Base-by-base conservation (phyloP, 2,888 invertebrate genomes). In the Rhagonycha lutea region DNA sequence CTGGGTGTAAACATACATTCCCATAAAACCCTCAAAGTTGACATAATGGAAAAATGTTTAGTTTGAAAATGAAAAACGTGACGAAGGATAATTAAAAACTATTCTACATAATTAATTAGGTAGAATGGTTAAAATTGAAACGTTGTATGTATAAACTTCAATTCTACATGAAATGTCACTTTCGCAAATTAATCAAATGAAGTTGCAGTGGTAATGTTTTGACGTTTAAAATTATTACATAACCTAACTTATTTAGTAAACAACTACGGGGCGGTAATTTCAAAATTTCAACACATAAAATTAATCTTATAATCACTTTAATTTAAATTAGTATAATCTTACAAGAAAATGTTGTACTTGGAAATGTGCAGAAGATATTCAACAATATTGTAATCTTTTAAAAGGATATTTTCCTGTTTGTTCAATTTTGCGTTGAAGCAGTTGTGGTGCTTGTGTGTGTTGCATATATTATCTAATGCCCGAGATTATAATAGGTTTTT, bases 1-100 rank as follows among this genome's bases (percentile, higher is more conserved):
- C 92, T 91, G 12, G 95, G 95, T 8, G 93, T 91, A 84, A 94
- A 92, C 81, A 94, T 88, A 85, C 92, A 94, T 83, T 91, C 90
- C 90, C 90, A 91, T 79, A 92, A 84, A 78, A 89, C 86, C 85
- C 89, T 90, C 82, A 92, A 85, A 69, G 87, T 81, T 72, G 85
- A 79, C 86, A 86, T 86, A 23, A 26, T 23, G 23, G 2, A 26
- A 67, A 10, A 10, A 67, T n/a, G 67, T 26, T n/a, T 26, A n/a
- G n/a, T 9, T 26, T 67, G 28, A 11, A 28, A 24, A 18, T 63
- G 2, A 63, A 23, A 11, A 11, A 68, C 68, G 4, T n/a, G 28
- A 28, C 14, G 8, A 14, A 68, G 9, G n/a, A 28, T 67, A 26
- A 14, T 14, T 26, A 4, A 14, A 10, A 68, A 68, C 14, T 14